A percentile compares a stretch with the other conserved stretches of the same genome.
Conservation (phyloP, 2,888 invertebrate genomes). For the Heliconius ethilla region DNA sequence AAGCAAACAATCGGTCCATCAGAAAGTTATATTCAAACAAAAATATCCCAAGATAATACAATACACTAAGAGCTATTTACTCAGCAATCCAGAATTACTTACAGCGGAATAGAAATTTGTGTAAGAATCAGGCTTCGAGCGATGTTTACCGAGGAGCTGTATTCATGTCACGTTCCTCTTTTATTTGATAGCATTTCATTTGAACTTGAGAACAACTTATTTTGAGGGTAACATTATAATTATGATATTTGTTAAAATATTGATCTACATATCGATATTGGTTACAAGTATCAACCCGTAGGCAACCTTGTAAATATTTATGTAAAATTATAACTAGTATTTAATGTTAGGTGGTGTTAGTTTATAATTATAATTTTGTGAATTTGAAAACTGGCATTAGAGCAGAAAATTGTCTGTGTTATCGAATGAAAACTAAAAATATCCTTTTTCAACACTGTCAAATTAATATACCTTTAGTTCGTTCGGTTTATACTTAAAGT, state of each 20-base stretch:
- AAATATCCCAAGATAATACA: conserved; percentile 7
- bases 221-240: conserved; percentile 33
- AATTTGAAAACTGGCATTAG: neutral
- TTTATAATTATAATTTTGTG: too few relatives aligned
- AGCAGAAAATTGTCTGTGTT: neutral
- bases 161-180: conserved; percentile 36
- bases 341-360: too few relatives aligned
- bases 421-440: neutral
- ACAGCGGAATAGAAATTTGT: conserved; percentile 33
- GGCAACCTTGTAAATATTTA: too few relatives aligned
- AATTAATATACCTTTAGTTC: too few relatives aligned
- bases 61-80: conserved; percentile 22
- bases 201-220: conserved; percentile 25
- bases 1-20: neutral
- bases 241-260: neutral
- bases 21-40: conserved; percentile 5
- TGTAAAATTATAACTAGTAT: too few relatives aligned
- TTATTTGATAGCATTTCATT: conserved; percentile 42
- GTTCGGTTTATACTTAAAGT: neutral
- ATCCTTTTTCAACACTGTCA: neutral
- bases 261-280: too few relatives aligned
- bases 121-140: conserved; percentile 28
- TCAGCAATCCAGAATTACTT: conserved; percentile 34
- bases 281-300: too few relatives aligned
- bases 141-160: conserved; percentile 25